Base-by-base conservation (phyloP, 1,140 invertebrate genomes). In the Seison nebaliae region DNA sequence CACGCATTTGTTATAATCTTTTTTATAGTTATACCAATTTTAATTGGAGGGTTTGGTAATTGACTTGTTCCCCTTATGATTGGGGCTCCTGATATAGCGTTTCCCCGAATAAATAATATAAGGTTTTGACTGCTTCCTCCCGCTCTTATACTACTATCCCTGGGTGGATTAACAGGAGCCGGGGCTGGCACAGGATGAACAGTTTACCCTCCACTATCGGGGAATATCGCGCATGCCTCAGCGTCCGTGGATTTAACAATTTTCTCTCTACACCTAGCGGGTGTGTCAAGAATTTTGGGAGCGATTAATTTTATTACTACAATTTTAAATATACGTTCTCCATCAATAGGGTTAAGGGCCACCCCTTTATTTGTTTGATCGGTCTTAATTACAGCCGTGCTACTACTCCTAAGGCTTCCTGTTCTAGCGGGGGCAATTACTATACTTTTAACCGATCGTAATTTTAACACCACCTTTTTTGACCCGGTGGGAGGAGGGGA, bases 1-100 rank as follows among this genome's bases (percentile, higher is more conserved):
- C 70, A 75, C 62, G 71, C 68, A 42, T 70, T 74, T 59, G 51
- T 73, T 46, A 74, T 73, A 66, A 71, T 73, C 68, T 74, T 74
- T 57, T 72, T 73, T 62, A 70, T 72, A 60, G 67, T 74, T 41
- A 73, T 74, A 62, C 71, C 70, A 33, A 63, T 70, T 54, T 65
- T 73, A 65, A 70, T 75, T 64, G 72, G 71, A 29, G 70, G 71
- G 46, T 73, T 74, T 63, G 70, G 70, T 45, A 74, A 75, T 57
- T 74, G 69, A 65, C 54, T 75, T 53, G 54, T 74, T 4, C 71
- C 72, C 26, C 49, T 73, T 59, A 70, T 73, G 63, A 40, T 74
- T 46, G 67, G 67, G 44, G 61, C 65, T 0, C 66, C 67, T 11
- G 72, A 75, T 66, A 73, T 74, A 62, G 66, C 68, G 5, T 74